Conservation (phyloP, 2,797 vertebrate species). For the Premnoplex brunnescens region DNA sequence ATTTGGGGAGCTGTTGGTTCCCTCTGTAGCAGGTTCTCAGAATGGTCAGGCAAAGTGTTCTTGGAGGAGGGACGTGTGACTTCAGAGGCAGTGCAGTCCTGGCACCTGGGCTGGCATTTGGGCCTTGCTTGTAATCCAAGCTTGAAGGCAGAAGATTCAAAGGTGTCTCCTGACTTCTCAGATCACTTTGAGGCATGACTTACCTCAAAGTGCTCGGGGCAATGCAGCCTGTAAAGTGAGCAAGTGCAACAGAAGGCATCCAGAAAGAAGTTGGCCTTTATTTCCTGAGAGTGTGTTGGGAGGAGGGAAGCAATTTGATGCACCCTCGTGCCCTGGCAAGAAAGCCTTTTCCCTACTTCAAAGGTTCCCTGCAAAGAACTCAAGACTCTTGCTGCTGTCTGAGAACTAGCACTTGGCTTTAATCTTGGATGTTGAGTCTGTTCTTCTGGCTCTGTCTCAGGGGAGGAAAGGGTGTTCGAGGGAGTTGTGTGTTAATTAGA, state of each 20-base stretch:
- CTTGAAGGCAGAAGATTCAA: not conserved
- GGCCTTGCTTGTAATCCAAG: constrained; percentile 9
- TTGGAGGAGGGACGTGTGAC: not conserved
- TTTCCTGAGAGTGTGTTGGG: not conserved
- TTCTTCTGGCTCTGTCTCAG: not conserved
- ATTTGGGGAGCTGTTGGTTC: not conserved
- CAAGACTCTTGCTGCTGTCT: not conserved
- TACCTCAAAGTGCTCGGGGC: not conserved
- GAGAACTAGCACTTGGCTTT: constrained; percentile 12
- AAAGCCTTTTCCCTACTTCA: constrained; percentile 31
- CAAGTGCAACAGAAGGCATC: not conserved
- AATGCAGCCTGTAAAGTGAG: not conserved
- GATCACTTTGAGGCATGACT: constrained; percentile 30
- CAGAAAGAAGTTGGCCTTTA: constrained; percentile 8
- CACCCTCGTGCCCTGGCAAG: constrained; percentile 23
- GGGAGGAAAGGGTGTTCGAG: not conserved
- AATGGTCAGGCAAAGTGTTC: not conserved
- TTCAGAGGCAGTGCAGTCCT: not conserved
- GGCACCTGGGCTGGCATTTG: not conserved
- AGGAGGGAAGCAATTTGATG: constrained; percentile 31
- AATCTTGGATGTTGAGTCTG: constrained; percentile 2
- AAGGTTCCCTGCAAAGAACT: constrained; percentile 28
- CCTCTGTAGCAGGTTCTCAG: not conserved
- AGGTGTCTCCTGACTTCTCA: not conserved
- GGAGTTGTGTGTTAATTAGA: not conserved